These are phyloP conservation scores for Amphiprion clarkii DNA, from an alignment of 2,797 vertebrate genomes.

Conservation along the genomic window DNA sequence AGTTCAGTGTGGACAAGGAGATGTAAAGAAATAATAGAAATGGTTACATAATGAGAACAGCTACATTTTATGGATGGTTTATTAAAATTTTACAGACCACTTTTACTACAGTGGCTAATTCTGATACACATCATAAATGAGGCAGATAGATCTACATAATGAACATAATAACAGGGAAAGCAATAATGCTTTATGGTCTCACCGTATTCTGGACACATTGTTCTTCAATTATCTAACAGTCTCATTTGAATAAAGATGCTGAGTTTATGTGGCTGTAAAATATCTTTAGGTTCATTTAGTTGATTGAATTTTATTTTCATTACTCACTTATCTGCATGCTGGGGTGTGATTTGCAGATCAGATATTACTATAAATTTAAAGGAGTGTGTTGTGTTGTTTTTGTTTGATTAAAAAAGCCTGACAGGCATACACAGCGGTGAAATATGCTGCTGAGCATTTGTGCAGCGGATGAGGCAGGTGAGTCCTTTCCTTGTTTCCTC, in stretches of 20 bases:
- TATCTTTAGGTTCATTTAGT: slow-evolving; percentile 37
- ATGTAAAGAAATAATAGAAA: background rate
- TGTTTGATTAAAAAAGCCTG: slow-evolving; percentile 39
- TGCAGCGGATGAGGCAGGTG: slow-evolving; percentile 24
- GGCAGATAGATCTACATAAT: slow-evolving; percentile 19
- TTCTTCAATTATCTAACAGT: slow-evolving; percentile 19
- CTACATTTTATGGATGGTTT: slow-evolving; percentile 14
- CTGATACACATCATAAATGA: background rate
- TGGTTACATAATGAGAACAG: background rate
- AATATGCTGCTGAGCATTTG: slow-evolving; percentile 15
- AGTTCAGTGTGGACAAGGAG: background rate
- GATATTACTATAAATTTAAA: slow-evolving; percentile 14
- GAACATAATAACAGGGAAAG: slow-evolving; percentile 22
- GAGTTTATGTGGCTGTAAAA: slow-evolving; percentile 28
- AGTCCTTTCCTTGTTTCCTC: slow-evolving; percentile 31
- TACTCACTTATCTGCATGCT: slow-evolving; percentile 21
- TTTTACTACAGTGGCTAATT: slow-evolving; percentile 10
- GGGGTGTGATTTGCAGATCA: slow-evolving; percentile 8
- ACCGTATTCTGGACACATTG: slow-evolving; percentile 17
- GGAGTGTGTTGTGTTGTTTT: slow-evolving; percentile 13
- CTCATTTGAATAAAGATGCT: slow-evolving; percentile 37
- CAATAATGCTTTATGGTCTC: slow-evolving; percentile 11
- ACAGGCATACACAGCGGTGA: slow-evolving; percentile 30
- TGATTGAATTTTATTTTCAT: slow-evolving; percentile 45
- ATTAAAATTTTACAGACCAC: slow-evolving; percentile 11